Evolutionary conservation across 1,140 invertebrate genomes (phyloP), one percentile per base, ranked within the genome.

Genomic region (Bacillus rossius): DNA sequence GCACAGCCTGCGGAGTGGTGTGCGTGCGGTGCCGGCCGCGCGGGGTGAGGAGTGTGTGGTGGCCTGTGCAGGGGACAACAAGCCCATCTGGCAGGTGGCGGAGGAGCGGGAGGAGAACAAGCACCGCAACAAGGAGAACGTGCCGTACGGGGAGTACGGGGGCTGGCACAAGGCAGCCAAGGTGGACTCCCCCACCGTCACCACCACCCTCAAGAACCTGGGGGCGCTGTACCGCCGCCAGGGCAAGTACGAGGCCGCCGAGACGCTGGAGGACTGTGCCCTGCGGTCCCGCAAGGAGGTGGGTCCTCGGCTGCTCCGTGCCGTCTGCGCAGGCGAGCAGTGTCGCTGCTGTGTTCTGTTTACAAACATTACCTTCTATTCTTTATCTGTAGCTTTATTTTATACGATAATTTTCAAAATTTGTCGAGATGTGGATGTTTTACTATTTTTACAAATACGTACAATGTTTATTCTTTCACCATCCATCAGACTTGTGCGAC

Each of bases 151-250:
- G 7, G 95, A 98, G 69, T 97, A 97, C 69, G 94, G 94, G 19
- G 93, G 92, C 2, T 98, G 95, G 95, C 94, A 98, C 69, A 98
- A 98, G 77, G 93, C 95, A 29, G 93, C 94, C n/a, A 98, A 98
- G 81, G 94, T 98, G 45, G 95, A 98, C 73, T 96, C 93, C 25
- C 95, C 95, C 0, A 98, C 96, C 2, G 94, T 98, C 5, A 97
- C 94, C 13, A 98, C 95, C 3, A 98, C 96, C 0, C 74, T 99
- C 50, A 98, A 94, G 76, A 99, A 99, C 78, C 81, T 99, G 19
- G 96, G 95, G 48, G 96, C 96, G 2, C 82, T 99, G 10, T 99
- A 99, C 75, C 82, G 97, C 69, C 83, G 96, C 63, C 96, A 99
- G 79, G 96, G 96, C 57, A 98, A 98, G 78, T 99, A 97, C 76